These are phyloP conservation scores for Elysia crispata DNA, from an alignment of 2,888 invertebrate genomes.

Conservation along the genomic window DNA sequence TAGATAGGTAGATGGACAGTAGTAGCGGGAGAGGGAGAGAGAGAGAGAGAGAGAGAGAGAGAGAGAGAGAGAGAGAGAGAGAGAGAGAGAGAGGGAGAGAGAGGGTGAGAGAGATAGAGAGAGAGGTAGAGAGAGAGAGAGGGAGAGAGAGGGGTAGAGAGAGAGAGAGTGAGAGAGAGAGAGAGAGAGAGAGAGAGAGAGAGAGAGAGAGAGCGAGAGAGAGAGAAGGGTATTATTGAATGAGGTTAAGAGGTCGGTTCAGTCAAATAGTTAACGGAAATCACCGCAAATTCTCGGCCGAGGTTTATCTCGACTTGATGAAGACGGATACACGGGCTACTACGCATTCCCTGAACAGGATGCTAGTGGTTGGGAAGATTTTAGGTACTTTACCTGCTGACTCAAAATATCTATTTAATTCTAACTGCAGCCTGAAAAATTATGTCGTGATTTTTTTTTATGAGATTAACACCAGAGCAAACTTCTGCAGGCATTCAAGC, in stretches of 20 bases:
- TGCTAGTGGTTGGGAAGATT: background rate
- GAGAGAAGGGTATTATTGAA: background rate
- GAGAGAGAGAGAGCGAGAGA: too few species aligned
- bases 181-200: background rate
- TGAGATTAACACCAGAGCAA: too few species aligned
- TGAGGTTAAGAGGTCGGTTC: background rate
- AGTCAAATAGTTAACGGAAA: background rate
- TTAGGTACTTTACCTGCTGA: background rate
- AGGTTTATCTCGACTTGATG: too few species aligned
- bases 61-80: constrained; percentile 25
- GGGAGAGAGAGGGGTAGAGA: constrained; percentile 15
- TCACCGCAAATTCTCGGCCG: too few species aligned
- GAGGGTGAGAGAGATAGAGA: too few species aligned
- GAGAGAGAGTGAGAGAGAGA: constrained; percentile 1
- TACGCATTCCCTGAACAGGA: too few species aligned
- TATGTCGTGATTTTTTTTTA: too few species aligned
- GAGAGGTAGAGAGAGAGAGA: too few species aligned
- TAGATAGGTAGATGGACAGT: background rate
- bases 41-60: constrained; percentile 13
- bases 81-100: constrained; percentile 12
- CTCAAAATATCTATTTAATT: background rate
- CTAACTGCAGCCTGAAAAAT: too few species aligned
- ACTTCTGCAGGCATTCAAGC: too few species aligned
- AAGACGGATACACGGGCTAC: too few species aligned
- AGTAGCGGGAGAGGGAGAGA: background rate